Evolutionary conservation across 2,888 invertebrate species (phyloP), one percentile per base, ranked within the genome.

Genomic region (Cyaniris semiargus): DNA sequence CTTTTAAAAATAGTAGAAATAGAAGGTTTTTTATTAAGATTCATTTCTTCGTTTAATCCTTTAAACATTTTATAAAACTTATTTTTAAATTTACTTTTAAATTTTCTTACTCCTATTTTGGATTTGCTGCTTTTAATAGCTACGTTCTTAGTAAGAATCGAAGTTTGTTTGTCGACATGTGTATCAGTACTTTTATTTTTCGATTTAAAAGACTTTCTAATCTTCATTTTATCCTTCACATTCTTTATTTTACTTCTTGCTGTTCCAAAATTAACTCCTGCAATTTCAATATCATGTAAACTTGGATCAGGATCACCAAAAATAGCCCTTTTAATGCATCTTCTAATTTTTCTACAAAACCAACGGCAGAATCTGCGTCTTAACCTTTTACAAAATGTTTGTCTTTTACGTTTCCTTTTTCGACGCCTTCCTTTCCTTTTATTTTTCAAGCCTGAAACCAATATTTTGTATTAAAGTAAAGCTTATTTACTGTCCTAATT

Each of bases 241-340:
- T 80, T 82, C 23, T 18, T 66, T 15, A 66, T 6, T 66, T 66
- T 66, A 27, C 66, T 66, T 66, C 66, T 66, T 66, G 66, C 27
- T 31, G 27, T 31, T 8, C 80, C 83, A 23, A 86, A 78, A 78
- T 84, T 83, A 10, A 83, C 53, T 27, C 83, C 85, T 71, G 78
- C 81, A 10, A 86, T 48, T 72, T 86, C 84, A 78, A 82, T 86
- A 53, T 86, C 83, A 15, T 80, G 77, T 13, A 84, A 70, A n/a
- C 79, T 78, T 21, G 83, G 80, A 75, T 84, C 78, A 31, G 82
- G 79, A 48, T 77, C 79, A 23, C 84, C 85, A 78, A 87, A 84
- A 27, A 85, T 44, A 71, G 80, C 81, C 76, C 82, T 85, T 78
- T 84, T 86, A 1, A 83, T 38, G 58, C 82, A 84, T 78, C 83